Evolutionary conservation across 2,113 vertebrate genomes (phyloP).

Genomic region (Phalacrocorax carbo): DNA sequence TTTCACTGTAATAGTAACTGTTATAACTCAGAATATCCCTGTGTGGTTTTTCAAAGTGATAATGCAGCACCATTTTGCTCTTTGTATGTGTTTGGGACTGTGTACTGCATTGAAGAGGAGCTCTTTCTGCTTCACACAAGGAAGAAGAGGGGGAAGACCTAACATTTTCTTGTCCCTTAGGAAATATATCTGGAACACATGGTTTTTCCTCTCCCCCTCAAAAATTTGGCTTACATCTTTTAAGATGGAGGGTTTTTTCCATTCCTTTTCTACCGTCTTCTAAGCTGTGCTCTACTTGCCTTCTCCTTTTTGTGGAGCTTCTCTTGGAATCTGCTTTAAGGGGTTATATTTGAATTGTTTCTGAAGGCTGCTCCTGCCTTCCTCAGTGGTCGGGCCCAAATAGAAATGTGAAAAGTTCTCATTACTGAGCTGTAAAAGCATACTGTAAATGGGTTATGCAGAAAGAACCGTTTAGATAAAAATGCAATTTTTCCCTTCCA

Average conservation of each 20-base stretch:
- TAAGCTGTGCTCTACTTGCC: background rate
- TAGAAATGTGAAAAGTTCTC: constrained; percentile 58
- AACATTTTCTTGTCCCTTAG: background rate
- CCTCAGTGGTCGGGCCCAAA: constrained; percentile 13
- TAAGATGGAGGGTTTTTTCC: background rate
- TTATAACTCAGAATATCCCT: background rate
- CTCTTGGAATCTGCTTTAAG: constrained; percentile 15
- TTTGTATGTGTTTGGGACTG: background rate
- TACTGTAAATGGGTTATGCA: constrained; percentile 72
- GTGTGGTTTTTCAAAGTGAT: background rate
- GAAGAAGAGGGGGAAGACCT: background rate
- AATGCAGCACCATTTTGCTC: background rate
- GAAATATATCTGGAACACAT: background rate
- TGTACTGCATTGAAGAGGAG: background rate
- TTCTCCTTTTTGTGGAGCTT: background rate
- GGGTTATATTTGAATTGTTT: constrained; percentile 23
- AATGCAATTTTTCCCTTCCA: constrained; percentile 73
- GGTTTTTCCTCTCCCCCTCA: background rate
- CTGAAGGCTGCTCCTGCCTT: constrained; percentile 23
- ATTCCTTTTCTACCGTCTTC: background rate
- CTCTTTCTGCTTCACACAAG: background rate
- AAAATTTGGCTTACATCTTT: background rate
- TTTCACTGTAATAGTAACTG: background rate
- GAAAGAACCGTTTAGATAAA: constrained; percentile 77
- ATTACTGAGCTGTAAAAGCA: constrained; percentile 67